Base-by-base conservation (phyloP, 1,140 invertebrate species). In the Drosophila watanabei region DNA sequence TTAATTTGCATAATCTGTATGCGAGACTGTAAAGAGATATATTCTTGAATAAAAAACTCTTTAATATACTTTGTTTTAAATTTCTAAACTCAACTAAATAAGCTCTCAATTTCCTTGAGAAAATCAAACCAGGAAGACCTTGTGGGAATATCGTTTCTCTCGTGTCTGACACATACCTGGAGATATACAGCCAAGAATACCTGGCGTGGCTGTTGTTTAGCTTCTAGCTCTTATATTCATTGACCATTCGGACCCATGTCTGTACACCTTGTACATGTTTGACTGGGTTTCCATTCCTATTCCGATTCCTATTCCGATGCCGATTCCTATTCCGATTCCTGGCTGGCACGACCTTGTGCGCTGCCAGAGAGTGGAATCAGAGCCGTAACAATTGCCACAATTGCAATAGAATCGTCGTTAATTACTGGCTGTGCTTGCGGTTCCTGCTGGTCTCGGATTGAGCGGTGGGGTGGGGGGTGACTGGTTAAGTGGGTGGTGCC, bases 381-480 rank as follows among this genome's bases (percentile, higher is more conserved):
- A 87, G 85, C 80, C 91, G 82, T 91, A 92, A 92, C 91, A 92
- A 92, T 92, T 92, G 90, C 90, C 90, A 92, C 90, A 92, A 92
- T 92, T 92, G 91, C 91, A 92, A 92, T 91, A 92, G 90, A 92
- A 92, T 92, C 90, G 86, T 90, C 90, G 90, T 92, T 92, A 92
- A 92, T 92, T 92, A 92, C 90, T 88, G 85, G 88, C 84, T 89
- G 81, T 85, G 82, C 82, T 85, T 85, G 82, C 79, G 82, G 82
- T 86, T 82, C 79, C 54, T 62, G 69, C 37, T 57, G 63, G 58
- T 39, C 59, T 58, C 54, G 60, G 54, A 79, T 79, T 79, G 66
- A 39, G 68, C 45, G 51, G 56, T 10, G 45, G 30, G 24, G 24
- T n/a, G 46, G 33, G 54, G 18, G 24, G 18, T 37, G 57, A 39